Conservation (phyloP, 1,140 invertebrate species). For the Drosophila ambigua region DNA sequence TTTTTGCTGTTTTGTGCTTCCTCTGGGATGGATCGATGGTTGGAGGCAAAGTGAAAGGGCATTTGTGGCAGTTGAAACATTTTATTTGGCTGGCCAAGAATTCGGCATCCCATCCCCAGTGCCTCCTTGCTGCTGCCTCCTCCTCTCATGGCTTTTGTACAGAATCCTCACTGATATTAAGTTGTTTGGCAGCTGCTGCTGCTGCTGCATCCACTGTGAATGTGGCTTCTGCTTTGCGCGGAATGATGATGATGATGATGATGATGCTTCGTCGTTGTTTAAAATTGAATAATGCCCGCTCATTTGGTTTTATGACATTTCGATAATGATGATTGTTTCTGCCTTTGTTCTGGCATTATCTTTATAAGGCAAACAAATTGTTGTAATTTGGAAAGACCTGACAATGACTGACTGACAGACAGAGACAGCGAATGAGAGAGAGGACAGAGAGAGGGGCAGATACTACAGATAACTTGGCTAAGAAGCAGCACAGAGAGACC, state of each 20-base stretch:
- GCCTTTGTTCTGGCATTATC: slow-evolving; percentile 76
- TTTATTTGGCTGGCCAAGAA: slow-evolving; percentile 61
- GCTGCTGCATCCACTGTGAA: slow-evolving; percentile 52
- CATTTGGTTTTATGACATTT: slow-evolving; percentile 82
- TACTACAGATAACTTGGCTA: slow-evolving; percentile 9
- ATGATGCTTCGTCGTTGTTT: slow-evolving; percentile 55
- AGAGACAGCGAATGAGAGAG: slow-evolving; percentile 22
- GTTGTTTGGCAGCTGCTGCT: slow-evolving; percentile 77
- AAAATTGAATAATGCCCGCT: slow-evolving; percentile 80
- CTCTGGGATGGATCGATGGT: background rate
- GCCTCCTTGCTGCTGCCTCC: slow-evolving; percentile 14
- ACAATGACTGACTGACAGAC: too few relatives aligned
- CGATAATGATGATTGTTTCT: slow-evolving; percentile 79
- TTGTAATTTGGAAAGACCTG: slow-evolving; percentile 57
- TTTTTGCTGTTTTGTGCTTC: slow-evolving; percentile 22
- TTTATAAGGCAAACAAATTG: slow-evolving; percentile 80
- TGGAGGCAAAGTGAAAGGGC: slow-evolving; percentile 61
- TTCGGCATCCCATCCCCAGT: slow-evolving; percentile 17
- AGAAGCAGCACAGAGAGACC: slow-evolving; percentile 25
- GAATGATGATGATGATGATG: slow-evolving; percentile 31
- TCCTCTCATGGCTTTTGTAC: slow-evolving; percentile 52
- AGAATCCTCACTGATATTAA: slow-evolving; percentile 55
- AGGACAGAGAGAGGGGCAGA: background rate
- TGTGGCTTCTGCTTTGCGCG: slow-evolving; percentile 7
- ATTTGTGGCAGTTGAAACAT: slow-evolving; percentile 73